Evolutionary conservation across 2,888 invertebrate species (phyloP).

Genomic region (Nymphalis urticae): DNA sequence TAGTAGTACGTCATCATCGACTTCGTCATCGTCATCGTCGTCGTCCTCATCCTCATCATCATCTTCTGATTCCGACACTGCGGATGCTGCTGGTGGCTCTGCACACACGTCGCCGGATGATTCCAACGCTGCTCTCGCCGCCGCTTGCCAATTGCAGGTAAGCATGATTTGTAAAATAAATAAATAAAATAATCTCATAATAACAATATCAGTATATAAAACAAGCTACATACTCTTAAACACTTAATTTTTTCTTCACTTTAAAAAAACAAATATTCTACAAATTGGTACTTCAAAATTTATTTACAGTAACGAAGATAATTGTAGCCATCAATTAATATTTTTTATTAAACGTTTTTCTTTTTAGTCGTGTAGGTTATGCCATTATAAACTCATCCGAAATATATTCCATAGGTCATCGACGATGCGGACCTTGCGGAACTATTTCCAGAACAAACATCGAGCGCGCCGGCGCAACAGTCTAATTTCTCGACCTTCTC

Average conservation of each 20-base stretch:
- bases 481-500: conserved; percentile 81
- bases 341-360: neutral
- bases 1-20: conserved; percentile 73
- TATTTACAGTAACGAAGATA: conserved; percentile 10
- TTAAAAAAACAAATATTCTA: too few relatives aligned
- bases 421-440: conserved; percentile 90
- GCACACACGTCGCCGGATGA: conserved; percentile 72
- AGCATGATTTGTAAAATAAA: neutral
- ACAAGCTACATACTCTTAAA: too few relatives aligned
- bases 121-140: conserved; percentile 80
- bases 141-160: conserved; percentile 81
- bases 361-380: conserved; percentile 10
- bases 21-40: conserved; percentile 69
- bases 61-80: conserved; percentile 73
- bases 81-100: conserved; percentile 69
- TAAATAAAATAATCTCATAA: neutral
- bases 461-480: conserved; percentile 81
- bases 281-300: too few relatives aligned
- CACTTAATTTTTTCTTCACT: too few relatives aligned
- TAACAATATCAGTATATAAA: neutral
- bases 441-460: conserved; percentile 87
- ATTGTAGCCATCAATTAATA: neutral
- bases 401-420: conserved; percentile 81
- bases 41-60: conserved; percentile 75
- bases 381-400: conserved; percentile 31